Evolutionary conservation across 1,140 invertebrate species (phyloP), one percentile per base, ranked within the genome.

Genomic region (Drosophila seguyi): DNA sequence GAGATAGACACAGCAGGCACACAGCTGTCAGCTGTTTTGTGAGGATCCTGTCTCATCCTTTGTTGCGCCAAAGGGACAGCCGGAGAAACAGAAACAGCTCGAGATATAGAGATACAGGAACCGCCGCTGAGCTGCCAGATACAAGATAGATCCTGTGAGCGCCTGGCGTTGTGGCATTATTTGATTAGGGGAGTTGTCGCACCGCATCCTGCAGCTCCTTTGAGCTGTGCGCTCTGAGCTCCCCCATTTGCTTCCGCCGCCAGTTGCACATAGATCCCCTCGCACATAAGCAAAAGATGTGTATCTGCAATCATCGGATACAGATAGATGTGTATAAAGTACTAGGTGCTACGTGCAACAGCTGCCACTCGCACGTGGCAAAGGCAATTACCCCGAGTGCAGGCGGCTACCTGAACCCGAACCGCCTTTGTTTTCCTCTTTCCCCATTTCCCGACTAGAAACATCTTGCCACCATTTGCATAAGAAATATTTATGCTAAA

Each of bases 11-110:
- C 8, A 27, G 38, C 76, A 66, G 55, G 61, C 72, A 62, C 77
- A 86, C 87, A 91, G 87, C 87, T 91, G 87, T 84, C 85, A 90
- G 85, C 85, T 90, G 87, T 77, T 75, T 13, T 90, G 73, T 42
- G 68, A 84, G 66, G 73, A 69, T 81, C 72, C 60, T 60, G 65
- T 67, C 75, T 71, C 39, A 71, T 48, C 59, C 47, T 50, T 47
- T 83, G 45, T 75, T 79, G 62, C 69, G 71, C 48, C 76, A 69
- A 50, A 57, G 44, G 67, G 41, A 76, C 58, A 50, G 45, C 31
- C 47, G 13, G 27, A 65, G 50, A 20, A 72, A 36, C 68, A 47
- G 76, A 25, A 60, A 45, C 55, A 60, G 34, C 34, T 47, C 31
- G 39, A 27, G 50, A 45, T 62, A 50, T 10, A 50, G 6, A 42